These are phyloP conservation scores for Halcyon chelicuti DNA, from an alignment of 2,797 vertebrate genomes.

Conservation along the genomic window DNA sequence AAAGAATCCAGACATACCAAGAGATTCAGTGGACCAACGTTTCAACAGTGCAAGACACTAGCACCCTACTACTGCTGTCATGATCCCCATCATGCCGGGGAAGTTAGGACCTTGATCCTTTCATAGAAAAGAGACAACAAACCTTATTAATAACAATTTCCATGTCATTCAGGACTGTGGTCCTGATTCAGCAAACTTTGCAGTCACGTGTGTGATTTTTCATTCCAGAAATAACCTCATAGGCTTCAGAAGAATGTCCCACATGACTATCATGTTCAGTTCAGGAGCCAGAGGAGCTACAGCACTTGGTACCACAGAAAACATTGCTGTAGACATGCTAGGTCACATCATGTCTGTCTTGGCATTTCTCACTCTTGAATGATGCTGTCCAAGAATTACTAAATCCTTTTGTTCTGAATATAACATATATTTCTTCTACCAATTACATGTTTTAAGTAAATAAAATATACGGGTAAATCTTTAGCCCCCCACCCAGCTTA, in stretches of 20 bases:
- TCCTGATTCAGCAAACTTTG: not conserved
- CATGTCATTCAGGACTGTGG: not conserved
- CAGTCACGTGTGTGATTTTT: not conserved
- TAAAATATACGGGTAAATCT: not conserved
- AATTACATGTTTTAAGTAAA: not conserved
- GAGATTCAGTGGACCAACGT: not conserved
- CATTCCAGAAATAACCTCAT: not conserved
- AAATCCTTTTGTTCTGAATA: not conserved
- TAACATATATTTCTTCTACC: not conserved
- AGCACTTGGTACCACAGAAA: not conserved
- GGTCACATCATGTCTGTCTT: not conserved
- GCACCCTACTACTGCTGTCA: not conserved
- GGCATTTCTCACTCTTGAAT: not conserved
- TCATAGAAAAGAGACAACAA: not conserved
- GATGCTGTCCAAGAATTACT: not conserved
- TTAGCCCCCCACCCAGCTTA: not conserved
- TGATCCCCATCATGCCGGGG: not conserved
- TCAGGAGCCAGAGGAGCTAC: not conserved
- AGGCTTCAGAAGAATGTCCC: not conserved
- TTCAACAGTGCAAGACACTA: not conserved
- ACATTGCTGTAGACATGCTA: not conserved
- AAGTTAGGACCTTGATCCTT: not conserved
- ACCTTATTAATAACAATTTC: not conserved
- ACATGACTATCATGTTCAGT: rapidly evolving
- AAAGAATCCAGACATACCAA: not conserved